Conservation (phyloP, 2,888 invertebrate genomes). For the Gastrophysa polygoni region DNA sequence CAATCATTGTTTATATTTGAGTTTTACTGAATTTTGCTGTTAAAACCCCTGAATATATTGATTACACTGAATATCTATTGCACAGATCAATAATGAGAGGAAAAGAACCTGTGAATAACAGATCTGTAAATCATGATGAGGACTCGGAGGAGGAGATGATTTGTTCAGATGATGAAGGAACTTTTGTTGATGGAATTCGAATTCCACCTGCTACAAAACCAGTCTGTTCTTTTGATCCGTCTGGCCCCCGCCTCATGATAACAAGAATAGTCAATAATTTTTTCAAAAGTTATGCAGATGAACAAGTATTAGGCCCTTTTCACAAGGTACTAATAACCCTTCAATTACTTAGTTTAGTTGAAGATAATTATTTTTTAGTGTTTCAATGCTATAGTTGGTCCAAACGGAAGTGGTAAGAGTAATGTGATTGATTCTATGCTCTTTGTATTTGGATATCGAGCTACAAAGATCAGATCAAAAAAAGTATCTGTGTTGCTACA, state of each 20-base stretch:
- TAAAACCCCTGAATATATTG: too few species aligned
- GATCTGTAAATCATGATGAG: constrained; percentile 2
- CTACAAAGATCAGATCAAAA: constrained; percentile 93
- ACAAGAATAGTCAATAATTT: constrained; percentile 88
- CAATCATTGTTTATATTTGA: too few species aligned
- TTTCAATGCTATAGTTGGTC: constrained; percentile 96
- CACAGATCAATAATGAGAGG: neutral
- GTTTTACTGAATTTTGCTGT: too few species aligned
- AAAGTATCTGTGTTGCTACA: constrained; percentile 93
- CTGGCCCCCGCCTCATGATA: constrained; percentile 85
- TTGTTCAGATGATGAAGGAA: constrained; percentile 68
- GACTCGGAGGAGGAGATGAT: constrained; percentile 36
- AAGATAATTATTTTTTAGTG: constrained; percentile 66
- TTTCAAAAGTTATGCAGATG: constrained; percentile 96
- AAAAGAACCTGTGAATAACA: neutral
- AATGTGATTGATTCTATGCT: constrained; percentile 99
- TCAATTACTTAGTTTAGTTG: neutral
- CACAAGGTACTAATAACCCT: constrained; percentile 88
- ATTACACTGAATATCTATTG: too few species aligned
- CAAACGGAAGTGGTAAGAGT: constrained; percentile 98
- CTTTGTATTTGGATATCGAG: constrained; percentile 98
- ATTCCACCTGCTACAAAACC: constrained; percentile 80
- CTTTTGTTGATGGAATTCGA: constrained; percentile 74
- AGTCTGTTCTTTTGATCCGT: constrained; percentile 70
- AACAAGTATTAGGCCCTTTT: constrained; percentile 87